A percentile compares a stretch with the other conserved stretches of the same genome.
Conservation (phyloP, 2,113 vertebrate genomes). For the Raphicerus campestris region DNA sequence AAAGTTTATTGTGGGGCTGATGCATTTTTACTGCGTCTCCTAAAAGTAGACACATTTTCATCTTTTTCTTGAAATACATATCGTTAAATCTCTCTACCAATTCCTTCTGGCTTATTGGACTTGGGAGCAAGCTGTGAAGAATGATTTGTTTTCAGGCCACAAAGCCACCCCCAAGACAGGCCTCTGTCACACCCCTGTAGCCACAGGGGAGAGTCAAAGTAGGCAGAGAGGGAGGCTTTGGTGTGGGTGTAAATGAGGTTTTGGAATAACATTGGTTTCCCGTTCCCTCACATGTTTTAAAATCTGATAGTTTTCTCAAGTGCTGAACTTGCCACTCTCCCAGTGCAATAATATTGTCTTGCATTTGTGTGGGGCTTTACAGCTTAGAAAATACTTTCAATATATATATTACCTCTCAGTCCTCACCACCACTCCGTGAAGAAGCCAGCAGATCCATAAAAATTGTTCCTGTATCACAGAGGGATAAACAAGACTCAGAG, state of each 20-base stretch:
- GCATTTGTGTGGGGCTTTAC: slow-evolving; percentile 19
- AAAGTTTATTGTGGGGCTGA: slow-evolving; percentile 57
- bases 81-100: slow-evolving; percentile 63
- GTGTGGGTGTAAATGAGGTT: slow-evolving; percentile 65
- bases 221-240: background rate
- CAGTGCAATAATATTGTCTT: background rate
- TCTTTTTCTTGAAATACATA: slow-evolving; percentile 58
- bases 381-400: background rate
- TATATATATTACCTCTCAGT: background rate
- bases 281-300: slow-evolving; percentile 46
- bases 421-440: background rate
- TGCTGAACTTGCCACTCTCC: slow-evolving; percentile 27
- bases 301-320: slow-evolving; percentile 62
- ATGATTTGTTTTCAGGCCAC: slow-evolving; percentile 72
- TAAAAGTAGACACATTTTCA: slow-evolving; percentile 66
- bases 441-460: background rate
- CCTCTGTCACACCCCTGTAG: slow-evolving; percentile 59
- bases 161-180: slow-evolving; percentile 65
- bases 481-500: background rate
- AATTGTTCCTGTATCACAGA: background rate
- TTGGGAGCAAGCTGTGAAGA: slow-evolving; percentile 69
- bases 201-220: slow-evolving; percentile 29
- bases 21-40: slow-evolving; percentile 60
- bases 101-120: slow-evolving; percentile 70
- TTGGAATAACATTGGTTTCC: slow-evolving; percentile 60